phyloP scores from a whole-genome alignment of 2,113 vertebrate species.

The Laticauda laticaudata region DNA sequence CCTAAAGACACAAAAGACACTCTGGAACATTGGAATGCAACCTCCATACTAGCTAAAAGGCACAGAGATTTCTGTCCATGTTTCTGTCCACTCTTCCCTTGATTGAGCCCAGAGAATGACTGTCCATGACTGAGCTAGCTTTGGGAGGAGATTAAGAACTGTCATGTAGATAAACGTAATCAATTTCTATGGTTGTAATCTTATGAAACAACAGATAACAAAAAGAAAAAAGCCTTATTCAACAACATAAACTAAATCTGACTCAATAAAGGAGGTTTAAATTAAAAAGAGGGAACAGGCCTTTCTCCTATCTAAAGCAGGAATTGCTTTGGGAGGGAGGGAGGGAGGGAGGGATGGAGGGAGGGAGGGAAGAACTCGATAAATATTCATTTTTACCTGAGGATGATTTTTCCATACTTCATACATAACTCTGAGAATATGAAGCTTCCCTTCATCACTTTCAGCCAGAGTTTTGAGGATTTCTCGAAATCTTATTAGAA shows the following conservation, averaged over 20 bases:
- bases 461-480: slow-evolving; percentile 91
- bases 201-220: neutral
- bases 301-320: neutral
- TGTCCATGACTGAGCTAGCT: neutral
- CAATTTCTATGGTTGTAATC: neutral
- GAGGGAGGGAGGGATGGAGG: neutral
- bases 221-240: neutral
- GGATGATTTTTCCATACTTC: slow-evolving; percentile 95
- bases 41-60: neutral
- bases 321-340: neutral
- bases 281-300: neutral
- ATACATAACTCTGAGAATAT: slow-evolving; percentile 90
- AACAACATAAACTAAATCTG: neutral
- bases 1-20: neutral
- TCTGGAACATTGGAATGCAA: neutral
- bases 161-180: too few relatives aligned
- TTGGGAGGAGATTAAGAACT: neutral
- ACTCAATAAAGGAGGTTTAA: neutral
- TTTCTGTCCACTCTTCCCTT: neutral
- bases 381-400: slow-evolving; percentile 75
- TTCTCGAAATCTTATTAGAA: slow-evolving; percentile 88
- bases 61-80: neutral
- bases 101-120: neutral
- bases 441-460: slow-evolving; percentile 93
- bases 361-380: neutral